Evolutionary conservation across 2,797 vertebrate species (phyloP).

Genomic region (Parauchenoglanis punctatus): DNA sequence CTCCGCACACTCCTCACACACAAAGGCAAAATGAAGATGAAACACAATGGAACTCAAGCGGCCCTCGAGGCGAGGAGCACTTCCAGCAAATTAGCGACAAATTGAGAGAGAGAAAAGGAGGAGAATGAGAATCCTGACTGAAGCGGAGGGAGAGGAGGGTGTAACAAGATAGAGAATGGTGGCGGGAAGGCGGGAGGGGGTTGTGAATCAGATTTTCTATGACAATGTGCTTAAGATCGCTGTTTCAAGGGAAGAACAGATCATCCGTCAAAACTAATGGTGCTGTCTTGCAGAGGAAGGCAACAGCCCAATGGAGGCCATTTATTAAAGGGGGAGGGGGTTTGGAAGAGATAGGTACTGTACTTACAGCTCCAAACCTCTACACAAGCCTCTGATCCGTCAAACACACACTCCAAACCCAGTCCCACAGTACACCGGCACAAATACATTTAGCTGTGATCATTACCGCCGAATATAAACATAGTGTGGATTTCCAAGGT

Average conservation of each 20-base stretch:
- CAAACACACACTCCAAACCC: background rate
- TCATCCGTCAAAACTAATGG: constrained; percentile 81
- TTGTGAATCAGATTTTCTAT: constrained; percentile 75
- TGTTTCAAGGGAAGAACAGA: constrained; percentile 73
- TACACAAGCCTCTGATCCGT: constrained; percentile 34
- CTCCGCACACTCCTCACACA: constrained; percentile 40
- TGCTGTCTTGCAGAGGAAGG: constrained; percentile 72
- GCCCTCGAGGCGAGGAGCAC: constrained; percentile 27
- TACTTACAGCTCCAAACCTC: constrained; percentile 51
- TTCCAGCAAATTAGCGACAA: constrained; percentile 51
- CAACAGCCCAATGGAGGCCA: constrained; percentile 73
- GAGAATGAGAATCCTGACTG: constrained; percentile 49
- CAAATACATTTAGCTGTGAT: constrained; percentile 70
- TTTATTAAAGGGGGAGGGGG: constrained; percentile 67
- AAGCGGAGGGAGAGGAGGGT: constrained; percentile 23
- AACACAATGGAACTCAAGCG: constrained; percentile 14
- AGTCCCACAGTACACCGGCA: background rate
- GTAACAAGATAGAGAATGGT: constrained; percentile 37
- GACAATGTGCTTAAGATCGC: constrained; percentile 74
- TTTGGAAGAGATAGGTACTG: constrained; percentile 18
- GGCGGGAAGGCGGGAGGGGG: constrained; percentile 42
- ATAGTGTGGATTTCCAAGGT: constrained; percentile 68
- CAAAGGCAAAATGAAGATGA: constrained; percentile 25
- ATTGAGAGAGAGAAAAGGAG: constrained; percentile 43
- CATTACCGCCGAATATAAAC: constrained; percentile 59